These are phyloP conservation scores for Molorchus minor DNA, from an alignment of 2,888 invertebrate species.

Conservation along the genomic window DNA sequence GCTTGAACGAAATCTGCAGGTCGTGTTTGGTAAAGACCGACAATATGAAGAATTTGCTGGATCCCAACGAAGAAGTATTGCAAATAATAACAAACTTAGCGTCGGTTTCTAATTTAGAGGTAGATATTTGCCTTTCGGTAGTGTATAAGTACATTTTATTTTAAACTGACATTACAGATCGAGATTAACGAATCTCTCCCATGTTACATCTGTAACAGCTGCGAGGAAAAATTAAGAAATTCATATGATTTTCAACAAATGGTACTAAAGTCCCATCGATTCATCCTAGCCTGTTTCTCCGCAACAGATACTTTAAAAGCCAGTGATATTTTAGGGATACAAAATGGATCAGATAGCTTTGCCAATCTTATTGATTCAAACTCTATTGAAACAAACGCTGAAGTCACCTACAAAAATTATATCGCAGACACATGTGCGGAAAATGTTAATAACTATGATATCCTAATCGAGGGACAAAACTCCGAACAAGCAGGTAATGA, in stretches of 20 bases:
- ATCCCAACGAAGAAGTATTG: slow-evolving; percentile 33
- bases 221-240: slow-evolving; percentile 47
- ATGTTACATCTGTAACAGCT: slow-evolving; percentile 42
- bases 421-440: background rate
- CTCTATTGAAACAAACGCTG: background rate
- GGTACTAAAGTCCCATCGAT: slow-evolving; percentile 45
- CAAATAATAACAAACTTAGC: slow-evolving; percentile 43
- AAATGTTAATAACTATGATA: background rate
- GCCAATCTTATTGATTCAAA: background rate
- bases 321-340: background rate
- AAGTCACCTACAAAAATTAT: slow-evolving; percentile 6
- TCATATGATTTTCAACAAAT: slow-evolving; percentile 49
- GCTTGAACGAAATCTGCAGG: slow-evolving; percentile 44
- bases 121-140: slow-evolving; percentile 27
- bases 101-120: slow-evolving; percentile 42
- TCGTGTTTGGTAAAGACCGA: slow-evolving; percentile 44
- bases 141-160: too few relatives aligned
- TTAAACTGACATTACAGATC: slow-evolving; percentile 36
- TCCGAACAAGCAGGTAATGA: background rate
- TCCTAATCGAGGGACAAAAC: background rate
- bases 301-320: slow-evolving; percentile 2
- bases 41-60: slow-evolving; percentile 42
- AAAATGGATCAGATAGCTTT: background rate
- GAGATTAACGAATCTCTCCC: slow-evolving; percentile 40
- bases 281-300: slow-evolving; percentile 29